phyloP scores from a whole-genome alignment of 2,797 vertebrate species.

The Clarias laeviceps region DNA sequence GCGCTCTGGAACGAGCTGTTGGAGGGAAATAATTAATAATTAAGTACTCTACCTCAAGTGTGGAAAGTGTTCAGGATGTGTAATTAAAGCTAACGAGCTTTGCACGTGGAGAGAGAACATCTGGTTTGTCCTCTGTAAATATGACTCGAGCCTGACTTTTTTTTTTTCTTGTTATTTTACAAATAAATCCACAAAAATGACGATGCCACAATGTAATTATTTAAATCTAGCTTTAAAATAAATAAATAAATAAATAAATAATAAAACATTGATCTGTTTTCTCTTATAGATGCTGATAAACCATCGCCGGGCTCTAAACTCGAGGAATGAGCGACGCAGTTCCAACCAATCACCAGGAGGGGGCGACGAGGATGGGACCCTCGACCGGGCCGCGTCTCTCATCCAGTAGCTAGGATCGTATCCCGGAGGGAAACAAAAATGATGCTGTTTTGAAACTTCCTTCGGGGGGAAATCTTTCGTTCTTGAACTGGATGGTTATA shows the following conservation, averaged over 20 bases:
- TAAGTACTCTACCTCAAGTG: neutral
- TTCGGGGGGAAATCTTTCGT: neutral
- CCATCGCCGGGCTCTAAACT: conserved; percentile 48
- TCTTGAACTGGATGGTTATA: conserved; percentile 34
- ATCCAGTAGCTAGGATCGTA: conserved; percentile 69
- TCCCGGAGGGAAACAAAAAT: conserved; percentile 50
- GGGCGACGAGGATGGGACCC: conserved; percentile 72
- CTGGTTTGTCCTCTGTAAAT: neutral
- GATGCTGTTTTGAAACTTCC: conserved; percentile 17
- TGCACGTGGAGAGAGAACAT: neutral
- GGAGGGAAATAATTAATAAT: neutral
- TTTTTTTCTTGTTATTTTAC: neutral
- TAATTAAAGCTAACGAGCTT: neutral
- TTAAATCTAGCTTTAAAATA: too few species aligned
- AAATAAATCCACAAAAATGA: too few species aligned
- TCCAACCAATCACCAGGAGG: conserved; percentile 75
- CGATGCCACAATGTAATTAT: too few species aligned
- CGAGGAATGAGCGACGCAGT: conserved; percentile 76
- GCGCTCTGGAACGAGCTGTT: neutral
- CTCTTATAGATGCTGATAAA: conserved; percentile 65
- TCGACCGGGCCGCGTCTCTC: conserved; percentile 69
- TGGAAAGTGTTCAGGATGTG: neutral
- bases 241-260: too few species aligned
- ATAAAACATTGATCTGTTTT: neutral
- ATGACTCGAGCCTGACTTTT: neutral